Evolutionary conservation across 2,797 vertebrate genomes (phyloP).

Genomic region (Muraenolepis orangiensis): DNA sequence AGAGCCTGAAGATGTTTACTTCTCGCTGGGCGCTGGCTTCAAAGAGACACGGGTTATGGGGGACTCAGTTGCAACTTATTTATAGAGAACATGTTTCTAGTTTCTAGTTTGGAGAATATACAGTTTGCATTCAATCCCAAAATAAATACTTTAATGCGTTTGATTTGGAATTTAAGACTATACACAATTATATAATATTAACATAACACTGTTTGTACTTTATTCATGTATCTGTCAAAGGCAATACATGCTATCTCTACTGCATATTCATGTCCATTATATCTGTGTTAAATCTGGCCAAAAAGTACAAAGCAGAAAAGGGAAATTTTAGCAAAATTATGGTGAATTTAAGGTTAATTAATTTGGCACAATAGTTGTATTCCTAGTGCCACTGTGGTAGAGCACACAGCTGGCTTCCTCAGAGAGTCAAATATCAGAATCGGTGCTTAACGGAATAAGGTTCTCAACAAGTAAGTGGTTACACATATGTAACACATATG

Average conservation of each 20-base stretch:
- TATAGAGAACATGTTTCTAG: too few relatives aligned
- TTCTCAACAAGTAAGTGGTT: background rate
- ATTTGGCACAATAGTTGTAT: conserved; percentile 1
- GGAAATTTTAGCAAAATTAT: too few relatives aligned
- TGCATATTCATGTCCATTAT: too few relatives aligned
- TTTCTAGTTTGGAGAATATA: too few relatives aligned
- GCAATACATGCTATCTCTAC: too few relatives aligned
- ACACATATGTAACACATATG: background rate
- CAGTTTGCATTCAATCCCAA: background rate
- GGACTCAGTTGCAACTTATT: background rate
- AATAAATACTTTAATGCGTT: background rate
- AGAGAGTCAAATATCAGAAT: background rate
- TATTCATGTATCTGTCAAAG: too few relatives aligned
- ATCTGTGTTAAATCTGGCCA: too few relatives aligned
- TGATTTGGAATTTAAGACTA: too few relatives aligned
- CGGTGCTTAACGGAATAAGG: conserved; percentile 9
- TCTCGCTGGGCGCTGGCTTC: background rate
- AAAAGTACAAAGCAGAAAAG: too few relatives aligned
- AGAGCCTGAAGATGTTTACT: background rate
- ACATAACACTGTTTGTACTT: too few relatives aligned
- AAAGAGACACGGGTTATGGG: background rate
- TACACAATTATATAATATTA: too few relatives aligned
- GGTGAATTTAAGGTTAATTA: too few relatives aligned
- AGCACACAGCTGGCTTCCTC: background rate
- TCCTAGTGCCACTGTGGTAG: background rate